Base-by-base conservation (phyloP, 2,113 vertebrate genomes). In the Mesoclemmys tuberculata region DNA sequence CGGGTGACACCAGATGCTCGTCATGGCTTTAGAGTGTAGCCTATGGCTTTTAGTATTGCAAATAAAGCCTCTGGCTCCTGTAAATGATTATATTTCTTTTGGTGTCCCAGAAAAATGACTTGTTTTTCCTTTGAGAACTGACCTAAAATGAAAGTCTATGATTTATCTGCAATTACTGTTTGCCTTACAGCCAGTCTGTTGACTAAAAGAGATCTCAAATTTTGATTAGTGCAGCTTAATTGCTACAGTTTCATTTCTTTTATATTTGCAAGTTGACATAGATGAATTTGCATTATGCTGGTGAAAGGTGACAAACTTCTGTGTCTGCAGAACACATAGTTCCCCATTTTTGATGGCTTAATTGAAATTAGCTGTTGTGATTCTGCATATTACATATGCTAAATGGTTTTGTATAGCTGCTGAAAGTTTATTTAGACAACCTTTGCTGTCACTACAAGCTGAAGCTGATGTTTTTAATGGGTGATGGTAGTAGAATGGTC, bases 381-480 rank as follows among this genome's bases (percentile, higher is more conserved):
- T 31, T 56, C 5, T 68, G 6, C 5, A 56, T 21, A 46, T 68
- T 41, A 82, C 4, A 1, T 18, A 21, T 80, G 24, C 21, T 1
- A 3, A 49, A 3, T 12, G 1, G 55, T 55, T 79, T 22, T 2
- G 4, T 71, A 6, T 31, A 48, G 4, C 3, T 64, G 16, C 22
- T 90, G 48, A 48, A 11, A 22, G 10, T 14, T 84, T 61, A 5
- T 52, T 83, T 35, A 77, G 13, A 13, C 13, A 64, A 85, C 18
- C 2, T 49, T 85, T 81, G 13, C 19, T 64, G 1, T 9, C 64
- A 3, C 7, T 75, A 10, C 10, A 51, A 0, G 3, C 1, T 52
- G 71, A 38, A 10, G 10, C 58, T 75, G 61, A 27, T 85, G 4
- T 75, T 83, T 84, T 85, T 35, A 54, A 6, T 29, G 10, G 41